Percentiles rank a stretch among this genome's conserved stretches.
phyloP scores from a whole-genome alignment of 2,888 invertebrate species.

The Fragum fragum region DNA sequence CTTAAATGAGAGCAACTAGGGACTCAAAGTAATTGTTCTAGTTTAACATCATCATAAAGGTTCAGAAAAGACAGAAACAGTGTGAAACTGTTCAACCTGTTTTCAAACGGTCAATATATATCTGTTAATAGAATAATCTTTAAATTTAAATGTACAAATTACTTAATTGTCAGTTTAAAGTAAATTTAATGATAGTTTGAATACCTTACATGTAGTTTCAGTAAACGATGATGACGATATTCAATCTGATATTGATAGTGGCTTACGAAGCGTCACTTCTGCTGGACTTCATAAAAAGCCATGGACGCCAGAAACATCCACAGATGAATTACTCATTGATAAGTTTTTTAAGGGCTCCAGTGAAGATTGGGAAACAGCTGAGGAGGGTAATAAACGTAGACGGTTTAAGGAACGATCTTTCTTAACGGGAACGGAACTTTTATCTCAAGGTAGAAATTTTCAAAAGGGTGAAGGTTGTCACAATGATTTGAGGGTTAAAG shows the following conservation, averaged over 20 bases:
- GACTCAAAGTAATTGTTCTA: no score
- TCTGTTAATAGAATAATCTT: no score
- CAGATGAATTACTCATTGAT: conserved; percentile 44
- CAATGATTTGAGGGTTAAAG: conserved; percentile 14
- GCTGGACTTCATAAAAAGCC: conserved; percentile 7
- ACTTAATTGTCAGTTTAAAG: no score
- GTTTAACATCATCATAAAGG: no score
- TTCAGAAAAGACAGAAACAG: no score
- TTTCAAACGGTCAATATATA: no score
- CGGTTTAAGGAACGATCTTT: conserved; percentile 53
- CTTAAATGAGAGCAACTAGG: no score
- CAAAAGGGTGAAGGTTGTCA: conserved; percentile 58
- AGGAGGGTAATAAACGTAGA: conserved; percentile 61
- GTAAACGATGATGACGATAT: conserved; percentile 47
- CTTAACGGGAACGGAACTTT: conserved; percentile 48
- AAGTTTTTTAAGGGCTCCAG: conserved; percentile 41
- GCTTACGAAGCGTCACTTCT: conserved; percentile 7
- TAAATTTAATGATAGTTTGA: no score
- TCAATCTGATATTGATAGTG: conserved; percentile 7
- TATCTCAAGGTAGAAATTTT: conserved; percentile 68
- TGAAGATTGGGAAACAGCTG: conserved; percentile 58
- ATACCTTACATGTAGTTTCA: conserved; percentile 49
- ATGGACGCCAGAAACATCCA: conserved; percentile 54
- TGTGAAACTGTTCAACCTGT: no score
- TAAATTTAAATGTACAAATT: no score